phyloP scores from a whole-genome alignment of 2,797 vertebrate species.

The Poliocrania exsul region DNA sequence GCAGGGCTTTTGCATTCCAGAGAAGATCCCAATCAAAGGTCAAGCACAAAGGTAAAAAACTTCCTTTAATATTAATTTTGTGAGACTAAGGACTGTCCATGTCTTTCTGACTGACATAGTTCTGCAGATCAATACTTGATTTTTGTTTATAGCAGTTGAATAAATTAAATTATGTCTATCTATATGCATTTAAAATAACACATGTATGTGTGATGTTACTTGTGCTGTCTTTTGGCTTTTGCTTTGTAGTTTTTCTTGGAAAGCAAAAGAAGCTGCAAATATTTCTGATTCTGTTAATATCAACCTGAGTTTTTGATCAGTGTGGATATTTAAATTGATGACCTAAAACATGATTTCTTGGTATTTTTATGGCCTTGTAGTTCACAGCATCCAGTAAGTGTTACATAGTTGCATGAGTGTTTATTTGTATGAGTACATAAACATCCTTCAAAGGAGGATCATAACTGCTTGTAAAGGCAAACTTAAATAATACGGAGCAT shows the following conservation, averaged over 20 bases:
- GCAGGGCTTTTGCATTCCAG: constrained; percentile 89
- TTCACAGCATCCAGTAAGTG: neutral
- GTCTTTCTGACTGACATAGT: neutral
- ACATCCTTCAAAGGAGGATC: neutral
- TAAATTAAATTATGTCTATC: neutral
- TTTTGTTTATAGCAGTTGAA: neutral
- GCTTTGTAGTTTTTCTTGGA: neutral
- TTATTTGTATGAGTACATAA: neutral
- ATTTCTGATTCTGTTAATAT: neutral
- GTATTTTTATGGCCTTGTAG: neutral
- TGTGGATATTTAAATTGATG: neutral
- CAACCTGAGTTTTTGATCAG: neutral
- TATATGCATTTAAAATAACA: neutral
- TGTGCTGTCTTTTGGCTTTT: neutral
- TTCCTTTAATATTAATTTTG: neutral
- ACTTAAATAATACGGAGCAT: neutral
- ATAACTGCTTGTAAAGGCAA: neutral
- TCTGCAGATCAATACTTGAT: neutral
- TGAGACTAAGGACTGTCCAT: neutral
- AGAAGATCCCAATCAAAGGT: constrained; percentile 96
- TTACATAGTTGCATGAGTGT: neutral
- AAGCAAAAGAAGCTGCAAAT: neutral
- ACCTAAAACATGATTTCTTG: neutral
- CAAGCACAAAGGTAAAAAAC: constrained; percentile 89
- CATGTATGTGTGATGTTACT: neutral